A percentile compares a stretch with the other conserved stretches of the same genome.
Conservation (phyloP, 2,888 invertebrate species). For the Arge pagana region DNA sequence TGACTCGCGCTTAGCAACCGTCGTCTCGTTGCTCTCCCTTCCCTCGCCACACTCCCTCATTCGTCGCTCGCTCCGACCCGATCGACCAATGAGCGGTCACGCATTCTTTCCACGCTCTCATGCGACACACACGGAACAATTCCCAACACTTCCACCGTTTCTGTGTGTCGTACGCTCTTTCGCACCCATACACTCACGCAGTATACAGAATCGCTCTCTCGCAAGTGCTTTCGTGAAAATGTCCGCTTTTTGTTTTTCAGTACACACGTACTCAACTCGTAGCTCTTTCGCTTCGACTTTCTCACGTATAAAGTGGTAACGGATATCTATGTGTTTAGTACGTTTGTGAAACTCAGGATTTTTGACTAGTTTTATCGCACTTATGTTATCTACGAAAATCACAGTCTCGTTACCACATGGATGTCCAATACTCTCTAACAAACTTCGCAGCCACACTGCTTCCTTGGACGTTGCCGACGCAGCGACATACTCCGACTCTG, state of each 20-base stretch:
- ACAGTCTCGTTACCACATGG: not conserved
- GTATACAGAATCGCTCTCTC: not conserved
- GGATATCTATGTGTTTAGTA: not conserved
- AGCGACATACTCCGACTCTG: not conserved
- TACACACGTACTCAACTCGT: not conserved
- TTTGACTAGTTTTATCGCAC: constrained; percentile 1
- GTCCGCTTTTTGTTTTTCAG: constrained; percentile 1
- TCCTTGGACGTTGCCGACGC: not conserved
- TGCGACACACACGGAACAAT: not conserved
- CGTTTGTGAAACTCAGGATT: constrained; percentile 6
- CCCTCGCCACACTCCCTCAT: not conserved
- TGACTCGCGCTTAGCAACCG: too few species aligned
- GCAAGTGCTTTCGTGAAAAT: not conserved
- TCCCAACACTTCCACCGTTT: not conserved
- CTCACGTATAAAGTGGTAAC: not conserved
- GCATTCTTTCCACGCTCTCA: not conserved
- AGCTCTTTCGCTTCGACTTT: not conserved
- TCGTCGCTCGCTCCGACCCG: not conserved
- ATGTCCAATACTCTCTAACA: not conserved
- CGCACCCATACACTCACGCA: not conserved
- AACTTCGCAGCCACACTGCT: constrained; percentile 2
- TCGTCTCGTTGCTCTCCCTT: too few species aligned
- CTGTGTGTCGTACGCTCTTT: not conserved
- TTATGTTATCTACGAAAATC: constrained; percentile 1
- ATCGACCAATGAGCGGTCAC: not conserved